phyloP scores from a whole-genome alignment of 2,888 invertebrate species.

The Muschampia plurimacula region DNA sequence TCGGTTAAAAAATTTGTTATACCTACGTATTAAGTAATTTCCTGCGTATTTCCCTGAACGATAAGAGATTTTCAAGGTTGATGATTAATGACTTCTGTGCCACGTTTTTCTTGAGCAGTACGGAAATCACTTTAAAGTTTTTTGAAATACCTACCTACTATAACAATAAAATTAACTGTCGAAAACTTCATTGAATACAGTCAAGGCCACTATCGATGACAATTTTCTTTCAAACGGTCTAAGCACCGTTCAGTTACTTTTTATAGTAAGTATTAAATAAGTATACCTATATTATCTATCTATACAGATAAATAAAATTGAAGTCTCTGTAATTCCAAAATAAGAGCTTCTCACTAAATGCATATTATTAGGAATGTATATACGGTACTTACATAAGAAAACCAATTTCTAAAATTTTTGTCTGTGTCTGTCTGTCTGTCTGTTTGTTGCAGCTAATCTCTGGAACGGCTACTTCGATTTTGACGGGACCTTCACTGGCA shows the following conservation, averaged over 20 bases:
- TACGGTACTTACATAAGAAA: no score
- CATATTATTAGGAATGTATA: no score
- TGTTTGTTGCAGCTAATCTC: no score
- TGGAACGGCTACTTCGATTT: no score
- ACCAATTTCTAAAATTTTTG: no score
- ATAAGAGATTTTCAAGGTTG: conserved; percentile 58
- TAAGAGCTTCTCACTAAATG: no score
- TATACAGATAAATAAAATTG: no score
- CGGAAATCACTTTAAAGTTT: conserved; percentile 53
- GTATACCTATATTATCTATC: no score
- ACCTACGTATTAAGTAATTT: conserved; percentile 50
- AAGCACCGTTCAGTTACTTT: background rate
- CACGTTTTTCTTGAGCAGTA: conserved; percentile 50
- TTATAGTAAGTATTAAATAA: background rate
- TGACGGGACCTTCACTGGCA: no score
- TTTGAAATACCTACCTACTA: conserved; percentile 43
- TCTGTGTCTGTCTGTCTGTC: no score
- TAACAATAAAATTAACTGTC: conserved; percentile 31
- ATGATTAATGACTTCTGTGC: conserved; percentile 53
- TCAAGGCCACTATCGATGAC: conserved; percentile 7
- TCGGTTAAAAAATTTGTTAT: conserved; percentile 39
- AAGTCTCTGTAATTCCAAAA: no score
- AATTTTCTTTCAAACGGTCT: conserved; percentile 2
- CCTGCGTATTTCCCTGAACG: conserved; percentile 56
- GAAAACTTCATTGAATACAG: conserved; percentile 24